Percentiles rank a stretch among this genome's conserved stretches.
phyloP scores from a whole-genome alignment of 1,140 invertebrate genomes.

The Drosophila nikananu region DNA sequence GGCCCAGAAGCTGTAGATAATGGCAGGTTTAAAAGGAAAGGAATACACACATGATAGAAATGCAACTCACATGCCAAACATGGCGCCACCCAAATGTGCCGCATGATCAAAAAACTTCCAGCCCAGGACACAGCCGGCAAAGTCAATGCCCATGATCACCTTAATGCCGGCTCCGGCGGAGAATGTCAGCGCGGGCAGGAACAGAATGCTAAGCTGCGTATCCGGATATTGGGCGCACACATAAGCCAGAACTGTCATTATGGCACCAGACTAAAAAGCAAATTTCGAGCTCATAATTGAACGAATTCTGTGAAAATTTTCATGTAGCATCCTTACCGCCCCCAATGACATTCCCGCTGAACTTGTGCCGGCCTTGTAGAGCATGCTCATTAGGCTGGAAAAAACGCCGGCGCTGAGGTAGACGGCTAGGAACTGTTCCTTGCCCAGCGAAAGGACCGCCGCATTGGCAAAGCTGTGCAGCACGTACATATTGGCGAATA shows the following conservation, averaged over 20 bases:
- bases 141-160: slow-evolving; percentile 93
- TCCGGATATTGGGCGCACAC: slow-evolving; percentile 95
- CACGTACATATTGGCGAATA: slow-evolving; percentile 98
- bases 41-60: neutral
- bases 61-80: slow-evolving; percentile 93
- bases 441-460: slow-evolving; percentile 92
- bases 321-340: slow-evolving; percentile 90
- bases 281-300: slow-evolving; percentile 45
- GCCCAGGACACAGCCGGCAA: slow-evolving; percentile 92
- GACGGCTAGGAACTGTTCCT: slow-evolving; percentile 96
- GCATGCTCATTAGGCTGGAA: slow-evolving; percentile 94
- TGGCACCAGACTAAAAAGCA: slow-evolving; percentile 94
- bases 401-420: slow-evolving; percentile 95
- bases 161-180: slow-evolving; percentile 94
- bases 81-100: slow-evolving; percentile 97
- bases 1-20: slow-evolving; percentile 70
- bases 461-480: slow-evolving; percentile 92
- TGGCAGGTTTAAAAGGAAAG: neutral
- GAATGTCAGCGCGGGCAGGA: slow-evolving; percentile 95
- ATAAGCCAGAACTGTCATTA: slow-evolving; percentile 95
- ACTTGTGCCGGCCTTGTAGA: slow-evolving; percentile 90
- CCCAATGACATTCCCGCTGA: slow-evolving; percentile 93
- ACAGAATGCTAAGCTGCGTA: slow-evolving; percentile 93
- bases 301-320: neutral
- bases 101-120: slow-evolving; percentile 98